Conservation (phyloP, 1,140 invertebrate genomes). For the Temnothorax nylanderi region DNA sequence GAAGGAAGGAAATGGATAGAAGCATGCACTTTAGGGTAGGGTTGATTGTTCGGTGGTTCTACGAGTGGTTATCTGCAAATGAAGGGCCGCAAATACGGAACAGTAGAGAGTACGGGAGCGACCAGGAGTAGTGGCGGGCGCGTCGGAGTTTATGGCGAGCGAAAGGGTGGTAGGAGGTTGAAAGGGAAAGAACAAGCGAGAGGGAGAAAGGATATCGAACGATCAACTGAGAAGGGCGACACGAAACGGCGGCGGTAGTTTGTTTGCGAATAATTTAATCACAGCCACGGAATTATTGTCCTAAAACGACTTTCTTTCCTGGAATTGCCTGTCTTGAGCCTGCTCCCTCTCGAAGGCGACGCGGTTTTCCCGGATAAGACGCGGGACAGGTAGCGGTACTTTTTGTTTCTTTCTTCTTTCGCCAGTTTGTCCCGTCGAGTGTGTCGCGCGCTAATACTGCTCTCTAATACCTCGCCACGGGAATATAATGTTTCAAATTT, state of each 20-base stretch:
- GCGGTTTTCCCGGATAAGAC: conserved; percentile 32
- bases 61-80: conserved; percentile 79
- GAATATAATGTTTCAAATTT: conserved; percentile 21
- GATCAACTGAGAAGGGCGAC: conserved; percentile 1
- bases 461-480: background rate
- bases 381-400: background rate
- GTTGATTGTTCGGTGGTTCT: conserved; percentile 78
- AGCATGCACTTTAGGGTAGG: conserved; percentile 74
- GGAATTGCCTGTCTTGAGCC: conserved; percentile 35
- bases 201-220: background rate
- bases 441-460: background rate
- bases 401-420: background rate
- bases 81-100: conserved; percentile 77
- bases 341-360: background rate
- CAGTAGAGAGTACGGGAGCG: conserved; percentile 53
- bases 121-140: conserved; percentile 56
- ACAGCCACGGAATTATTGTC: conserved; percentile 60
- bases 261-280: conserved; percentile 66
- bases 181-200: background rate
- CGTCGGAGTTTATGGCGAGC: conserved; percentile 61
- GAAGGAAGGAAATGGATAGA: conserved; percentile 70
- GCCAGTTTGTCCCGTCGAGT: background rate
- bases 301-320: conserved; percentile 32
- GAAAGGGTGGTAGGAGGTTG: conserved; percentile 30
- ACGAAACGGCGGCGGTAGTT: conserved; percentile 44